A percentile compares a stretch with the other conserved stretches of the same genome.
Evolutionary conservation across 1,140 invertebrate genomes (phyloP).

Genomic region (Aphis craccivora): DNA sequence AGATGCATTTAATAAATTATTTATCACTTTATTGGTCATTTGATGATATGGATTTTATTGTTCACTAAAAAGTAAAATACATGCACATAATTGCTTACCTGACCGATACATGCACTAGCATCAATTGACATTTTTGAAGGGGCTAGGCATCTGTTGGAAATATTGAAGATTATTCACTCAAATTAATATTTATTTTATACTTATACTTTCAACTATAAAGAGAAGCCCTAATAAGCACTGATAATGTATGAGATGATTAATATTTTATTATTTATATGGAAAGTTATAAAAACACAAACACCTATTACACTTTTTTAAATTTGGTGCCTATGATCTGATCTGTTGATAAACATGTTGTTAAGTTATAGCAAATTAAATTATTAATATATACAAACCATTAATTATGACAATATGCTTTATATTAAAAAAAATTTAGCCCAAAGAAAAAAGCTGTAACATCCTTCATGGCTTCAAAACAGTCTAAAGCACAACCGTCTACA

Average conservation of each 20-base stretch:
- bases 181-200: background rate
- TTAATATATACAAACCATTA: background rate
- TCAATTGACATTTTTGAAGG: too few relatives aligned
- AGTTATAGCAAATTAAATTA: too few relatives aligned
- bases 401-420: background rate
- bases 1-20: background rate
- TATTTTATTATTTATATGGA: background rate
- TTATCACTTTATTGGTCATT: background rate
- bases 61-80: background rate
- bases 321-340: background rate
- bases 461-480: background rate
- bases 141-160: background rate
- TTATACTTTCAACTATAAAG: background rate
- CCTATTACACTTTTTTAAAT: background rate
- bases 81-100: background rate
- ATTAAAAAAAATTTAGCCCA: background rate
- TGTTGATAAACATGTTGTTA: background rate
- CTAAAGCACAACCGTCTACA: background rate
- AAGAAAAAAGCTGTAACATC: conserved; percentile 18
- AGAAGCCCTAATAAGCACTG: background rate
- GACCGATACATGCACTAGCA: too few relatives aligned
- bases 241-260: background rate
- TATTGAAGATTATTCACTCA: background rate
- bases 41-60: background rate
- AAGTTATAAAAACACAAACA: background rate